phyloP scores from a whole-genome alignment of 2,113 vertebrate species.

The Mandrillus leucophaeus region DNA sequence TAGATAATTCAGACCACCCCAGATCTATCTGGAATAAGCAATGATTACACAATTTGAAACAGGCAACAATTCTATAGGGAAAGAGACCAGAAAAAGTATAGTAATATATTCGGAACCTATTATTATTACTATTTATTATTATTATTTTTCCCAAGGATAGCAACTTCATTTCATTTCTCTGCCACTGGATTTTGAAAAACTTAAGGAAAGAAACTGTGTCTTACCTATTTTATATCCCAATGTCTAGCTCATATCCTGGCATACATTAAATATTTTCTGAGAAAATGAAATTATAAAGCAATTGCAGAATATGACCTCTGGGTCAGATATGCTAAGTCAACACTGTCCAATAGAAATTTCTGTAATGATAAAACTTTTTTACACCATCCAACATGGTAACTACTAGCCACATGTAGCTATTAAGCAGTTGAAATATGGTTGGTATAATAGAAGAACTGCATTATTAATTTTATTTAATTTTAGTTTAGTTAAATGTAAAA shows the following conservation, averaged over 20 bases:
- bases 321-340: not conserved
- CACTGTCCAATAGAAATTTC: not conserved
- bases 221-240: not conserved
- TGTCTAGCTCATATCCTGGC: not conserved
- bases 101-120: not conserved
- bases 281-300: constrained; percentile 31
- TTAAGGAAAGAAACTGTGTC: not conserved
- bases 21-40: not conserved
- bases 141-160: constrained; percentile 5
- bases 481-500: constrained; percentile 20
- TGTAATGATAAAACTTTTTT: not conserved
- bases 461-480: constrained; percentile 32
- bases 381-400: not conserved
- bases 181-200: not conserved
- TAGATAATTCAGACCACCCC: constrained; percentile 10
- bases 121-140: not conserved
- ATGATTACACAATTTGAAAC: not conserved
- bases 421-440: not conserved
- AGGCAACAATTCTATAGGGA: not conserved
- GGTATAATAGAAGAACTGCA: not conserved
- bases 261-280: constrained; percentile 12
- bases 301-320: not conserved
- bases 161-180: not conserved
- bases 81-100: not conserved
- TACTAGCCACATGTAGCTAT: not conserved